Base-by-base conservation (phyloP, 2,797 vertebrate species). In the Sternarchorhynchus goeldii region DNA sequence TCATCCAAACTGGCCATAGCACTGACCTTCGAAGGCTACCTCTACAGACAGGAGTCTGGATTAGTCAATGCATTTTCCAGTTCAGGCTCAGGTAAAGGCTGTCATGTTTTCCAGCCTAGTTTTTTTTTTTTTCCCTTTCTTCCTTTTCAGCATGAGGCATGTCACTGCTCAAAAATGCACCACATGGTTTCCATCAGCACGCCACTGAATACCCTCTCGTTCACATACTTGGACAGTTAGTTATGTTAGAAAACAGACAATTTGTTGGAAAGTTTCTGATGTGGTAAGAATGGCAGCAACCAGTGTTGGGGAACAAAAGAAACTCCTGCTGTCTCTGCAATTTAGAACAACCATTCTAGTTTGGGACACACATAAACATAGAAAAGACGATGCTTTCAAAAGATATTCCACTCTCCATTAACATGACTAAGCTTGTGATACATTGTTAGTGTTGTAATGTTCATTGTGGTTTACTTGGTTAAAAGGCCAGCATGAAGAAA, bases 181-280 rank as follows among this genome's bases (percentile, higher is more conserved):
- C 93, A 93, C 91, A 91, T 93, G 93, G 90, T 93, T 91, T 87
- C 84, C 89, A 92, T 93, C 88, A 89, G 45, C 66, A 68, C 68
- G 77, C 79, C 83, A 87, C 85, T 90, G 90, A 81, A 87, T 89
- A 90, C 86, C 88, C 36, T 7, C 7, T 76, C 78, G 87, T 90
- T 91, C 87, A 86, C 86, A 88, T 90, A 90, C 90, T 92, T 88
- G 88, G 89, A 86, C 62, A 64, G 83, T 88, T 86, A 80, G 87
- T 81, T 86, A 85, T 83, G 79, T 62, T 87, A 87, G 85, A 91
- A 91, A 91, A 88, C 81, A 87, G 85, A 56, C 82, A 84, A 79
- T 88, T 90, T 88, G 83, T 88, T 89, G 83, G 83, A 0, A 84
- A 86, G 81, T 85, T 85, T 88, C 82, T 86, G 86, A 91, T 90